Percentiles rank a stretch among this genome's conserved stretches.
These are phyloP conservation scores for Mormyrus lacerda DNA, from an alignment of 2,113 vertebrate species.

Conservation along the genomic window DNA sequence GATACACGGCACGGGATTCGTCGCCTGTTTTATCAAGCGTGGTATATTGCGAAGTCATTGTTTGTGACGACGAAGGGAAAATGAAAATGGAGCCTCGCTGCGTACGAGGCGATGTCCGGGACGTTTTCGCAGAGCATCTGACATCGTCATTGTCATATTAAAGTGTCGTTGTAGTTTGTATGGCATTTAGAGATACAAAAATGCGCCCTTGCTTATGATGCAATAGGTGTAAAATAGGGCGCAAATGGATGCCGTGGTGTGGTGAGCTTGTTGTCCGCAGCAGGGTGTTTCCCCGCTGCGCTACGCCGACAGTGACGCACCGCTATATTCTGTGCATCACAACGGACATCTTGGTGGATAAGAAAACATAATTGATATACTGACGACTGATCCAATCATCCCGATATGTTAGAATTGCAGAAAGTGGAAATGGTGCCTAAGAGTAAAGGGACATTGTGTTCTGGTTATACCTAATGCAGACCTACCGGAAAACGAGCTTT, in stretches of 20 bases:
- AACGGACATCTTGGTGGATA: not conserved
- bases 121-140: not conserved
- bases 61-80: not conserved
- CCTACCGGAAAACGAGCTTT: not conserved
- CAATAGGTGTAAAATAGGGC: not conserved
- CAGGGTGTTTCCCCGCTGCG: constrained; percentile 11
- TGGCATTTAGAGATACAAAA: not conserved
- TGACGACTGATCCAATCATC: not conserved
- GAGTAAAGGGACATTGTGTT: not conserved
- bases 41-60: not conserved
- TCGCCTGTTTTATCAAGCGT: not conserved
- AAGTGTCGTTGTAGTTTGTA: not conserved
- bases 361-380: too few species aligned
- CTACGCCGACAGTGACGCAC: not conserved
- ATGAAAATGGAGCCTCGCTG: not conserved
- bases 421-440: not conserved
- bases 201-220: not conserved
- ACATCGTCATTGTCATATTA: not conserved
- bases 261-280: not conserved
- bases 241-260: not conserved
- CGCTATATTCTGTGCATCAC: not conserved
- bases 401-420: not conserved
- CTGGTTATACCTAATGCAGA: not conserved
- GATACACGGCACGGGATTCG: not conserved
- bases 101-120: not conserved